These are phyloP conservation scores for Morone saxatilis DNA, from an alignment of 2,113 vertebrate species.

Conservation along the genomic window DNA sequence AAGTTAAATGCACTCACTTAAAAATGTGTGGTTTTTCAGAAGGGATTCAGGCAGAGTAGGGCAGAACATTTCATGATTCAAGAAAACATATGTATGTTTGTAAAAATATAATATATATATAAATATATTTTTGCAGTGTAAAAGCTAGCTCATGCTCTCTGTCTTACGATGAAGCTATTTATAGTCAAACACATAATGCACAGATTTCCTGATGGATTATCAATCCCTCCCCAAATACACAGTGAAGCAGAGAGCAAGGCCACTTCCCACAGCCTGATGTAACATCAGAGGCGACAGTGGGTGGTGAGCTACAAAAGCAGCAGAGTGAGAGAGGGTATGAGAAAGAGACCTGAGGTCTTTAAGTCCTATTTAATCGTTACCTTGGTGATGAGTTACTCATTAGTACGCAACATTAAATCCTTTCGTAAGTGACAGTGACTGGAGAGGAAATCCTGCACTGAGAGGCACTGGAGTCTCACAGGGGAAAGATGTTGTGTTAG, in stretches of 20 bases:
- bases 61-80: background rate
- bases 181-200: conserved; percentile 5
- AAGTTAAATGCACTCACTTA: background rate
- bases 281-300: conserved; percentile 7
- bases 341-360: conserved; percentile 7
- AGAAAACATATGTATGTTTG: background rate
- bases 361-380: conserved; percentile 28
- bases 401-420: background rate
- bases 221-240: background rate
- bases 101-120: too few relatives aligned
- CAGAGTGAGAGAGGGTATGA: conserved; percentile 6
- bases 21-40: background rate
- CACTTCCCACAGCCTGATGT: conserved; percentile 10
- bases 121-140: background rate
- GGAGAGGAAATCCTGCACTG: conserved; percentile 7
- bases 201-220: conserved; percentile 24
- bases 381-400: conserved; percentile 23
- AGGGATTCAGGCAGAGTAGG: background rate
- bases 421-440: background rate
- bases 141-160: background rate
- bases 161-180: background rate
- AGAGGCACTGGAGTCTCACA: background rate
- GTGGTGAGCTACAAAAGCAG: background rate
- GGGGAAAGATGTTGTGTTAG: background rate
- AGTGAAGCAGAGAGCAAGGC: background rate